phyloP scores from a whole-genome alignment of 2,888 invertebrate species.

The Parnassius apollo region DNA sequence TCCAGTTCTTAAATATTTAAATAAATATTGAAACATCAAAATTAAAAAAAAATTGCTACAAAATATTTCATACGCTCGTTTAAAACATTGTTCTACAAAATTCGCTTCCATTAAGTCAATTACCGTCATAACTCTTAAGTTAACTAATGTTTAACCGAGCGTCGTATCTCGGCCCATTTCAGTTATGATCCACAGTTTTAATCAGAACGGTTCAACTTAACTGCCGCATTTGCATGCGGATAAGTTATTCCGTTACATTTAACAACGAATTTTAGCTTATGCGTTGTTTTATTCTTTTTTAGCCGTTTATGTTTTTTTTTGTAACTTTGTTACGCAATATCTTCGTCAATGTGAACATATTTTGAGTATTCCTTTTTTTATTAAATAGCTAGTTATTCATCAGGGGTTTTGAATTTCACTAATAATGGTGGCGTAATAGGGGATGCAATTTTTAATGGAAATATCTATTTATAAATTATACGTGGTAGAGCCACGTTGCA shows the following conservation, averaged over 20 bases:
- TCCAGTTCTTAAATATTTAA: no score
- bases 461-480: no score
- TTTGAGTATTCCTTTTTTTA: no score
- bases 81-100: conserved; percentile 13
- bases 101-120: conserved; percentile 21
- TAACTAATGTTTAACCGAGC: conserved; percentile 45
- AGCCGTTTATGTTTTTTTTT: background rate
- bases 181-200: conserved; percentile 59
- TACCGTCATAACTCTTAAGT: conserved; percentile 25
- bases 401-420: no score
- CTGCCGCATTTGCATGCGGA: conserved; percentile 70
- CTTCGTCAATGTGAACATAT: no score
- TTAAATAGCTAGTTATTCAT: no score
- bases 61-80: background rate
- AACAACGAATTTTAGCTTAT: conserved; percentile 39
- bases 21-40: no score
- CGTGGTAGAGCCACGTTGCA: no score
- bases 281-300: background rate
- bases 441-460: no score
- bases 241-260: conserved; percentile 65
- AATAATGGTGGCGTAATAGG: no score
- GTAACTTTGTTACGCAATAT: background rate
- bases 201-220: conserved; percentile 73
- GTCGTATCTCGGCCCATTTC: conserved; percentile 54
- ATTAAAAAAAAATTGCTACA: background rate